Conservation (phyloP, 2,113 vertebrate species). For the Pelecanoides urinatrix region DNA sequence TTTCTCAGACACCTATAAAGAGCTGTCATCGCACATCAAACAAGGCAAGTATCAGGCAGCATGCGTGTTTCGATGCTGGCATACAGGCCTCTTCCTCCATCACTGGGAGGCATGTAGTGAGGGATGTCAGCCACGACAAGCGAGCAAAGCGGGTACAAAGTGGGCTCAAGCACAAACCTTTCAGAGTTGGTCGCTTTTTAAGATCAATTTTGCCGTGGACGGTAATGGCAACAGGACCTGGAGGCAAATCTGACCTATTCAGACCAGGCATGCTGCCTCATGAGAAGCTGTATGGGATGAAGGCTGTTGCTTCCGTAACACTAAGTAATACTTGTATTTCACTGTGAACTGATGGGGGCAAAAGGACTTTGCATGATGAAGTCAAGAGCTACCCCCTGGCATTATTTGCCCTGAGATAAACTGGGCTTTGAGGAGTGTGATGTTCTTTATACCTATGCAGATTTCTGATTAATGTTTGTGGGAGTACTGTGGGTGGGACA, state of each 20-base stretch:
- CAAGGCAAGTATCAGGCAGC: neutral
- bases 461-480: neutral
- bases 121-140: neutral
- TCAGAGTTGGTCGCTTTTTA: neutral
- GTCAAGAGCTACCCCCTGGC: neutral
- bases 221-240: neutral
- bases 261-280: neutral
- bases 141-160: neutral
- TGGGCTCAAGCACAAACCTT: neutral
- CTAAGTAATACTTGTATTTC: neutral
- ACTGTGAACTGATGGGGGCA: neutral
- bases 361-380: neutral
- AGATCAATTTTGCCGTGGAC: neutral
- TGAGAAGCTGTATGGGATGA: neutral
- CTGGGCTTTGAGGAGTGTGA: neutral
- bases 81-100: neutral
- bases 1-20: constrained; percentile 48
- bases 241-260: neutral
- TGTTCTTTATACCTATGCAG: neutral
- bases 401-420: neutral
- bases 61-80: neutral
- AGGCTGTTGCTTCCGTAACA: neutral
- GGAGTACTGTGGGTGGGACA: neutral
- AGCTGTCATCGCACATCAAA: constrained; percentile 37
- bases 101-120: neutral